Evolutionary conservation across 2,888 invertebrate genomes (phyloP).

Genomic region (Cantharis nigra): DNA sequence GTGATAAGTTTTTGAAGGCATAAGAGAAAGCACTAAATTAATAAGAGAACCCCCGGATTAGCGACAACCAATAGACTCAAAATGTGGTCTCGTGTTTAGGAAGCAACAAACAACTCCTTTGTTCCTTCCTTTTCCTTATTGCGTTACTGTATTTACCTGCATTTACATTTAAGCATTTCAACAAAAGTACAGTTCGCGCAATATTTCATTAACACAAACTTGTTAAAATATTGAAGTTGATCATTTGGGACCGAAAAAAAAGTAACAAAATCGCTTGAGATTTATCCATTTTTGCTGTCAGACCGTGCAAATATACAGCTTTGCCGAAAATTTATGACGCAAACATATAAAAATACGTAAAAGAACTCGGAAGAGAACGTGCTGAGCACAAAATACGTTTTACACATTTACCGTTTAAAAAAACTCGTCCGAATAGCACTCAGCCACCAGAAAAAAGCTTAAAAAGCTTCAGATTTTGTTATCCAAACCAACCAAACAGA

Average conservation of each 20-base stretch:
- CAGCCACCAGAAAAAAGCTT: not conserved
- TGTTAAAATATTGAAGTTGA: conserved; percentile 12
- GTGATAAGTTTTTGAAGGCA: conserved; percentile 19
- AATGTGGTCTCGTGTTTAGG: conserved; percentile 6
- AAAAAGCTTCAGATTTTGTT: not conserved
- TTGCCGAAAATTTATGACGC: conserved; percentile 7
- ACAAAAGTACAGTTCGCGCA: not conserved
- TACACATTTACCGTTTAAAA: not conserved
- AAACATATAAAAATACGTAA: not conserved
- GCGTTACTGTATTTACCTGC: too few relatives aligned
- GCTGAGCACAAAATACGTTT: not conserved
- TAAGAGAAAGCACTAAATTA: conserved; percentile 15
- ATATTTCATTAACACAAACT: not conserved
- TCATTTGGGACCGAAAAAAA: conserved; percentile 6
- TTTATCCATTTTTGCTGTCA: conserved; percentile 19
- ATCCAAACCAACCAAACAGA: not conserved
- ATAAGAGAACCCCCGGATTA: conserved; percentile 11
- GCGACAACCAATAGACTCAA: conserved; percentile 17
- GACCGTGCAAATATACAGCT: conserved; percentile 13
- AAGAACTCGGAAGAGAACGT: not conserved
- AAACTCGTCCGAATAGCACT: not conserved
- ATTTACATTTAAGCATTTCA: not conserved
- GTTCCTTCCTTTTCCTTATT: not conserved
- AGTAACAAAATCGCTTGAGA: conserved; percentile 16
- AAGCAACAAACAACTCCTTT: conserved; percentile 17